Evolutionary conservation across 2,888 invertebrate genomes (phyloP), one percentile per base, ranked within the genome.

Genomic region (Calliopum simillimum): DNA sequence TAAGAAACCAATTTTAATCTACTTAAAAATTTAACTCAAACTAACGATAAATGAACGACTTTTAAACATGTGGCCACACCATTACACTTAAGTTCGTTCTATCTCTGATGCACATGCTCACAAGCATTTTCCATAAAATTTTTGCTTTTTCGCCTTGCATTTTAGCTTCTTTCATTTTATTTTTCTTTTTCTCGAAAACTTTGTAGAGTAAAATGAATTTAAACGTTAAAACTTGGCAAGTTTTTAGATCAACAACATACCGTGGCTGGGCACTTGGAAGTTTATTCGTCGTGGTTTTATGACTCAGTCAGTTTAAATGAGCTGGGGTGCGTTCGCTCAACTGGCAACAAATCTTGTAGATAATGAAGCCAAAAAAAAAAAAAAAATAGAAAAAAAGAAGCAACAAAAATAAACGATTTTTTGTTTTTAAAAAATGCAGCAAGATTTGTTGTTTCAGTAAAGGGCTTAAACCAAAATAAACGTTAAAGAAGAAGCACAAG

Each of bases 171-270:
- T 49, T 8, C 49, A 6, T 19, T 19, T 19, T 12, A 6, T 16
- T n/a, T 49, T 49, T 49, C 8, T 16, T n/a, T 58, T 25, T 14
- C 16, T n/a, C 61, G 21, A 43, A 43, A 63, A 49, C 33, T 63
- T 63, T 63, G 19, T 11, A 23, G 47, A 63, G 23, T 25, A n/a
- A 46, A 63, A 47, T 63, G 25, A 63, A 63, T 63, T 63, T 63
- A 46, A 63, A 63, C 47, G 63, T 44, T 46, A 21, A 63, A 63
- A 63, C 25, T 63, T 63, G 46, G 56, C 33, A 11, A 58, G 56
- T 16, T 53, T 33, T 33, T 21, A 21, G 13, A 23, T 49, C 49
- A 23, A 23, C 53, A 53, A 13, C 23, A 23, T n/a, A 53, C 53
- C 53, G 5, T 53, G 53, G 53, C 19, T 14, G 23, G 21, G 16